Percentiles rank a stretch among this genome's conserved stretches.
These are phyloP conservation scores for Blastobasis lacticolella DNA, from an alignment of 2,888 invertebrate genomes.

Conservation along the genomic window DNA sequence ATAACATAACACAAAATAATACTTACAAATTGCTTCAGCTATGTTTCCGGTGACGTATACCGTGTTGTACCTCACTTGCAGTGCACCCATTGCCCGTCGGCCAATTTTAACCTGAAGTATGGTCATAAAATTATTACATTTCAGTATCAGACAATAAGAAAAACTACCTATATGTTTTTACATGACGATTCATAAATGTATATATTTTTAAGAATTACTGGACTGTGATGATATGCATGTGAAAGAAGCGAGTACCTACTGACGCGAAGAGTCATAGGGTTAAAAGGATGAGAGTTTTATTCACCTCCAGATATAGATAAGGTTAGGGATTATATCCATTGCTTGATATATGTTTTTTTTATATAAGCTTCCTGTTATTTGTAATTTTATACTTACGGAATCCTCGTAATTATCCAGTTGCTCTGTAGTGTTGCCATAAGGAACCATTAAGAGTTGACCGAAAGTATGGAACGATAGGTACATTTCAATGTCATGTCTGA, in stretches of 20 bases:
- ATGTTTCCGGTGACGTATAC: constrained; percentile 67
- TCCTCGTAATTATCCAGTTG: constrained; percentile 75
- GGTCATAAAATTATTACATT: constrained; percentile 1
- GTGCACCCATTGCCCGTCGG: constrained; percentile 61
- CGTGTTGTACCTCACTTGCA: constrained; percentile 62
- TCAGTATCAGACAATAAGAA: background rate
- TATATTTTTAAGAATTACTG: too few relatives aligned
- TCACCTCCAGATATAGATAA: too few relatives aligned
- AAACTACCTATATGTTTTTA: too few relatives aligned
- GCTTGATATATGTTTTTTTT: too few relatives aligned
- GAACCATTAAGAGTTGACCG: constrained; percentile 79
- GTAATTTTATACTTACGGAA: constrained; percentile 49
- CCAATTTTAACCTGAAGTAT: constrained; percentile 54
- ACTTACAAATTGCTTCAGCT: constrained; percentile 73
- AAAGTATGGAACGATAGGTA: constrained; percentile 85
- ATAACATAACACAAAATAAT: background rate
- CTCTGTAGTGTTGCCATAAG: constrained; percentile 78
- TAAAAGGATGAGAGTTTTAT: too few relatives aligned
- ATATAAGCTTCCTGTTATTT: too few relatives aligned
- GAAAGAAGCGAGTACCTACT: too few relatives aligned
- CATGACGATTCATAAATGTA: too few relatives aligned
- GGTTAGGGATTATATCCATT: too few relatives aligned
- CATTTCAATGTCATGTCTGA: constrained; percentile 66
- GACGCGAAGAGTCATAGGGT: too few relatives aligned
- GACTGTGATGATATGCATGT: too few relatives aligned